Evolutionary conservation across 2,113 vertebrate species (phyloP).

Genomic region (Podocnemis expansa): DNA sequence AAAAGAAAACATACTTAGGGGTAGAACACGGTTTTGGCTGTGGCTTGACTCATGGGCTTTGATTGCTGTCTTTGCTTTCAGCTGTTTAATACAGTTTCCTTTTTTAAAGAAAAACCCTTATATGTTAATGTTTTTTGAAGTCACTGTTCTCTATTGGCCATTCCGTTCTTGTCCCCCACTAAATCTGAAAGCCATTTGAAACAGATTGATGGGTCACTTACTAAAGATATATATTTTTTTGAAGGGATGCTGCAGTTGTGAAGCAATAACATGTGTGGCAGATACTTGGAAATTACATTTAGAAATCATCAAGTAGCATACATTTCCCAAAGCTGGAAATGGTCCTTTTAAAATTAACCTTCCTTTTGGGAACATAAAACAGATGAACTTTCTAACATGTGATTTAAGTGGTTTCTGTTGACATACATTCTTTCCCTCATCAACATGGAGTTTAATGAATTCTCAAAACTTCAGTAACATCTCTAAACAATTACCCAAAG

Average conservation of each 20-base stretch:
- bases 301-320: conserved; percentile 63
- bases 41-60: conserved; percentile 86
- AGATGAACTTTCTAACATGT: neutral
- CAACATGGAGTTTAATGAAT: conserved; percentile 47
- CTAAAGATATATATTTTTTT: conserved; percentile 59
- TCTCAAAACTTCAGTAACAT: neutral
- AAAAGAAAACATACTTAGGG: conserved; percentile 77
- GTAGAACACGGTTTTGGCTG: conserved; percentile 83
- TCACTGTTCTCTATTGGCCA: conserved; percentile 74
- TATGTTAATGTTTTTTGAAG: conserved; percentile 71
- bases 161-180: conserved; percentile 64
- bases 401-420: conserved; percentile 46
- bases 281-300: conserved; percentile 71
- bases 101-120: conserved; percentile 72
- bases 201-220: conserved; percentile 72
- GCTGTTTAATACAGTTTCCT: conserved; percentile 75
- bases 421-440: neutral
- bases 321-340: conserved; percentile 68
- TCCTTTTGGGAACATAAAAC: conserved; percentile 62
- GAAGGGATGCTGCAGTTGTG: conserved; percentile 71
- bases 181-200: conserved; percentile 78
- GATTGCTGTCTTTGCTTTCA: conserved; percentile 80
- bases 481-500: conserved; percentile 41
- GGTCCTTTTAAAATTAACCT: conserved; percentile 65
- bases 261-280: conserved; percentile 80